A percentile compares a stretch with the other conserved stretches of the same genome.
Conservation (phyloP, 2,888 invertebrate genomes). For the Syritta pipiens region DNA sequence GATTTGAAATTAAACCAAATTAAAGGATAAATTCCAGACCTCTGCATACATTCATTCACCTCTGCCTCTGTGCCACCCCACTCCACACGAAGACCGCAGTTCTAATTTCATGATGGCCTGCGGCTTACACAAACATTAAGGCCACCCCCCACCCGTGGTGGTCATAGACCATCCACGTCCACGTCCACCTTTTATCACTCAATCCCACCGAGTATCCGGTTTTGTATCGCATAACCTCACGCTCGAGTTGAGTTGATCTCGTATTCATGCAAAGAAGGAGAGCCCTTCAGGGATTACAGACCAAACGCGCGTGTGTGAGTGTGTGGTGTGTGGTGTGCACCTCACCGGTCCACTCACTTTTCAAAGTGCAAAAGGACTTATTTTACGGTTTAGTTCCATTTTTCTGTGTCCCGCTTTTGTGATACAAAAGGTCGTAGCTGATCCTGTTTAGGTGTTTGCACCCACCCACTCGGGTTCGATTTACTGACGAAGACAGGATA, state of each 20-base stretch:
- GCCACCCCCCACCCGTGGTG: background rate
- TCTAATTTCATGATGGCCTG: conserved; percentile 30
- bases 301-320: conserved; percentile 1
- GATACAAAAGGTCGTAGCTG: background rate
- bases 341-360: background rate
- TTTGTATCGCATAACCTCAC: conserved; percentile 1
- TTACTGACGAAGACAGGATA: background rate
- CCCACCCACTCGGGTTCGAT: background rate
- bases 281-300: conserved; percentile 15
- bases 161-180: conserved; percentile 4
- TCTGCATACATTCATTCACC: background rate
- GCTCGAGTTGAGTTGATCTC: background rate
- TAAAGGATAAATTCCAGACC: conserved; percentile 1
- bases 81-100: background rate
- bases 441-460: background rate
- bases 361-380: conserved; percentile 38
- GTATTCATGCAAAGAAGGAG: background rate
- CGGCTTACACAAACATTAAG: conserved; percentile 9
- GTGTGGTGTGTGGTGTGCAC: too few relatives aligned
- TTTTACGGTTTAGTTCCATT: conserved; percentile 1
- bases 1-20: background rate
- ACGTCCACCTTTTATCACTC: background rate
- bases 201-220: conserved; percentile 5
- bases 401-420: background rate
- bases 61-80: background rate